These are phyloP conservation scores for Callimorpha dominula DNA, from an alignment of 2,888 invertebrate genomes.

Conservation along the genomic window DNA sequence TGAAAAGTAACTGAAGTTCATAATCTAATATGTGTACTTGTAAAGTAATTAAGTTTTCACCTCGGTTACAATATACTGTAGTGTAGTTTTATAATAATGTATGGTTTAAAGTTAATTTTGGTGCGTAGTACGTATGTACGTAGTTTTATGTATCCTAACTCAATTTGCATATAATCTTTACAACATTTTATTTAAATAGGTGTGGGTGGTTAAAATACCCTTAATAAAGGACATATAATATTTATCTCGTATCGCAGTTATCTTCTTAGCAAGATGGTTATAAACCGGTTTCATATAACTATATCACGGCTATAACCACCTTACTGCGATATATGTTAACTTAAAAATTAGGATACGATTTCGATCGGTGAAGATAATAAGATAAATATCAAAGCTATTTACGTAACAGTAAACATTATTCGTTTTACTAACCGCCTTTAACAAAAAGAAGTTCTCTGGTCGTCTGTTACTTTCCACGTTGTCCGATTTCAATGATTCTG, in stretches of 20 bases:
- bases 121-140: background rate
- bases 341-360: too few relatives aligned
- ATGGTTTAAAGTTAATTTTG: background rate
- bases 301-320: too few relatives aligned
- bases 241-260: background rate
- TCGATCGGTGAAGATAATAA: too few relatives aligned
- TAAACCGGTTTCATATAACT: too few relatives aligned
- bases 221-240: background rate
- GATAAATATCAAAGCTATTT: too few relatives aligned
- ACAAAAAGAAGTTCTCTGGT: too few relatives aligned
- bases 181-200: background rate
- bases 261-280: too few relatives aligned
- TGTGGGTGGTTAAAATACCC: background rate
- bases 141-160: background rate
- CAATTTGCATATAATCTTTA: background rate
- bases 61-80: background rate
- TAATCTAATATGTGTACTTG: conserved; percentile 1
- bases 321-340: too few relatives aligned
- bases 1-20: conserved; percentile 9
- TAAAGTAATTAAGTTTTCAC: conserved; percentile 10
- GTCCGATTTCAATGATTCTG: too few relatives aligned
- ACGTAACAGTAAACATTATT: too few relatives aligned
- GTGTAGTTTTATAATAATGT: conserved; percentile 2
- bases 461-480: too few relatives aligned
- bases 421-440: too few relatives aligned